Base-by-base conservation (phyloP, 2,113 vertebrate species). In the Helogale parvula region DNA sequence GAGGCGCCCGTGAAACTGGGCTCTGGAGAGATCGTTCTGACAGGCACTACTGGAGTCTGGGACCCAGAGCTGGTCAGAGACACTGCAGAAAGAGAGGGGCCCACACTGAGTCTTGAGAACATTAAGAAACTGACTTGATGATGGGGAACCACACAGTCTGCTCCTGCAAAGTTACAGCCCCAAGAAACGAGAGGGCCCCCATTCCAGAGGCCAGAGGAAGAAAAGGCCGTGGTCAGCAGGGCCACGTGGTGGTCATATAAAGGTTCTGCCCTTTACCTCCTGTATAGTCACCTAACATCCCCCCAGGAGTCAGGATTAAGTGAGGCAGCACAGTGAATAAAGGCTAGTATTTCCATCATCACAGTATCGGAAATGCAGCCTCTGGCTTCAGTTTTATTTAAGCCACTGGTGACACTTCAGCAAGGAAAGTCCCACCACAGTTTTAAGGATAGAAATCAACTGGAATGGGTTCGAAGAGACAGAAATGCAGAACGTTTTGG, bases 191-290 rank as follows among this genome's bases (percentile, higher is more conserved):
- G 54, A 85, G 41, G 17, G 35, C 25, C 68, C 27, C 27, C 14
- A 6, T 7, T 23, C 68, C 52, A 3, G 82, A 88, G 72, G 50
- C 76, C 50, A 25, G 33, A 11, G 52, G 66, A 41, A 68, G 74
- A 50, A 27, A 38, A 74, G 47, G 35, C 33, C 60, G 12, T 10
- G 27, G n/a, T 2, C 6, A 7, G 13, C 13, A 9, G 41, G 68
- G 69, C 41, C 15, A 33, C n/a, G 52, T 3, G 15, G 15, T 0
- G 2, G 65, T 57, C 7, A 17, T 47, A 76, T 2, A 21, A 17
- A 63, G 47, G 35, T 14, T 52, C 41, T n/a, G 74, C 21, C 47
- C 31, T 63, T 54, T 45, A 82, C 38, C 27, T 86, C 47, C 19
- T 14, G 12, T 15, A 21, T 27, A 52, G 33, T 35, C 27, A 10